phyloP scores from a whole-genome alignment of 2,113 vertebrate genomes.

The Tragelaphus buxtoni region DNA sequence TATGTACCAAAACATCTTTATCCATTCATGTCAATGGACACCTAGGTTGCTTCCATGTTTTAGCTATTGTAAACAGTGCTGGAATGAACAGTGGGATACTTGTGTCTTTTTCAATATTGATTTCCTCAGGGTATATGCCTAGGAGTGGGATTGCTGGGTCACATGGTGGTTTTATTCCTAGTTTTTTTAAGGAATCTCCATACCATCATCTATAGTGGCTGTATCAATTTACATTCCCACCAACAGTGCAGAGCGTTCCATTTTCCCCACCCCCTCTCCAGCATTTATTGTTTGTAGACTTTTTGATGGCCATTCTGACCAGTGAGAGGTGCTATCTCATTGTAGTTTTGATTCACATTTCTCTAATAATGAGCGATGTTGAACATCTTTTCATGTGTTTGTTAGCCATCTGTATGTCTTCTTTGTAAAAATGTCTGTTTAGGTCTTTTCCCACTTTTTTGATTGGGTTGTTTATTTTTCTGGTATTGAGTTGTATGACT shows the following conservation, averaged over 20 bases:
- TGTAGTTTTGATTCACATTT: background rate
- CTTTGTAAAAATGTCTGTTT: background rate
- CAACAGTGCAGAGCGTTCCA: background rate
- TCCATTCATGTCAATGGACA: background rate
- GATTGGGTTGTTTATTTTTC: background rate
- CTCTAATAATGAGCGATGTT: background rate
- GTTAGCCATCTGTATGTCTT: background rate
- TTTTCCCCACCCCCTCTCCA: background rate
- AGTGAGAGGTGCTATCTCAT: background rate
- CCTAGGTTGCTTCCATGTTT: background rate
- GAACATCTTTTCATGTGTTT: background rate
- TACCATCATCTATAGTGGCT: background rate
- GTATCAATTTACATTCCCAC: background rate
- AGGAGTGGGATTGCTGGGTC: background rate
- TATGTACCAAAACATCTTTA: background rate
- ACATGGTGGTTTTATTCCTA: background rate
- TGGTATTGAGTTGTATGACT: background rate
- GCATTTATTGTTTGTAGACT: background rate
- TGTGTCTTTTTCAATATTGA: background rate
- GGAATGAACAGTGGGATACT: background rate
- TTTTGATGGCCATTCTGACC: background rate
- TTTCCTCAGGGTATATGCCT: background rate
- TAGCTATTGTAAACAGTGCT: background rate
- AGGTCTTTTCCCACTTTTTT: background rate
- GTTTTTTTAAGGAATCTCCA: background rate